Base-by-base conservation (phyloP, 2,888 invertebrate species). In the Drosophila cognata region DNA sequence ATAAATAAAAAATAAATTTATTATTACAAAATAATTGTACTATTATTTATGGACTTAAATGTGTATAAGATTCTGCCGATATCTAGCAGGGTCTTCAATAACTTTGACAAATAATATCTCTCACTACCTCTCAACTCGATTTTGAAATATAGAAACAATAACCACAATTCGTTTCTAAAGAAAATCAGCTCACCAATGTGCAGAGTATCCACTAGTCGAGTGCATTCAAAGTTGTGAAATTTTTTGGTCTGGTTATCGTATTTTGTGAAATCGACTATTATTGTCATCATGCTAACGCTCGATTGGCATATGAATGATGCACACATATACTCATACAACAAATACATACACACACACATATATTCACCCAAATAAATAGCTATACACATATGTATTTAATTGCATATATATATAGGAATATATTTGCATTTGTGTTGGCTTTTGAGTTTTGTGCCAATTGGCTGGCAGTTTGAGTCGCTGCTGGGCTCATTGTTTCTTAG, bases 261-360 rank as follows among this genome's bases (percentile, higher is more conserved):
- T 88, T 88, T 88, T 89, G 88, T 88, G 87, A 87, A 87, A 87
- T 89, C 87, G 89, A 83, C 85, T 84, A 88, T 87, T 82, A 87
- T 87, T 87, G 88, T 87, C 89, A 87, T 89, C 85, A 87, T 87
- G 80, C 81, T 89, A 87, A 89, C 81, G 85, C 77, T 88, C 88
- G 81, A 85, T 83, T 82, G 84, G 68, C 76, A 79, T 56, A 76
- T 63, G 63, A 65, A 69, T 11, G 33, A 33, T 33, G 33, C 33
- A 11, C 33, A 33, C 33, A 33, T 33, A 33, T 3, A 31, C 10
- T 4, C 31, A 33, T 57, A 76, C 66, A 55, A 59, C 62, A 57
- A 43, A 51, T 41, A 48, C 25, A 51, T 28, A 43, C 8, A n/a
- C 8, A 13, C 0, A 41, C 0, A 41, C 7, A 43, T n/a, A 63